Base-by-base conservation (phyloP, 1,140 invertebrate genomes). In the Cydia strobilella region DNA sequence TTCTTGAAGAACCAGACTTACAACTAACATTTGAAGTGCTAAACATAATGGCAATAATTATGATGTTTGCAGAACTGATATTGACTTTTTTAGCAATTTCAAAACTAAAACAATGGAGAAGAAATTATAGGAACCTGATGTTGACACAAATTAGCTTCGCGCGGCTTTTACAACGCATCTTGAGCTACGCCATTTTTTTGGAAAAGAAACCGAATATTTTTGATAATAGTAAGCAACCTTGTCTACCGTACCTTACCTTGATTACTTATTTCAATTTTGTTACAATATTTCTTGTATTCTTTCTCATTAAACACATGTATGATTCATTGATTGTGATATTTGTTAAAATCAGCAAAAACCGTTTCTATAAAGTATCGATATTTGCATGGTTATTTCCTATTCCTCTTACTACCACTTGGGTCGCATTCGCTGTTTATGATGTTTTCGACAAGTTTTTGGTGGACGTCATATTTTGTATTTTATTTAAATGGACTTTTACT, bases 71-170 rank as follows among this genome's bases (percentile, higher is more conserved):
- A 66, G 87, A 90, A 66, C 80, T 89, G 76, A 75, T 84, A 10
- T 76, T 91, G 76, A 84, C 83, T 74, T 76, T 85, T 20, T 35
- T 77, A 23, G 88, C 89, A 78, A 85, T 86, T 78, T 74, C 85
- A 3, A 90, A 86, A 69, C 84, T 89, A 48, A 73, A 77, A 12
- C 75, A 83, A 15, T 92, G 87, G 88, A 81, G 84, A 66, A 85
- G 76, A 75, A 92, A 92, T 71, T 90, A 88, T 74, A 89, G 90
- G 76, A 92, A 92, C 77, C 89, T 91, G 82, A 89, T 92, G 87
- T 76, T 92, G 74, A 85, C 89, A 83, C 90, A 92, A 75, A 74
- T 92, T 27, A 88, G 85, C 75, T 66, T 89, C 2, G 86, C 85
- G 5, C 83, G 87, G 3, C 87, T 92, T 75, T 73, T 91, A 5